phyloP scores from a whole-genome alignment of 2,797 vertebrate species.

The Notolepis coatsorum region DNA sequence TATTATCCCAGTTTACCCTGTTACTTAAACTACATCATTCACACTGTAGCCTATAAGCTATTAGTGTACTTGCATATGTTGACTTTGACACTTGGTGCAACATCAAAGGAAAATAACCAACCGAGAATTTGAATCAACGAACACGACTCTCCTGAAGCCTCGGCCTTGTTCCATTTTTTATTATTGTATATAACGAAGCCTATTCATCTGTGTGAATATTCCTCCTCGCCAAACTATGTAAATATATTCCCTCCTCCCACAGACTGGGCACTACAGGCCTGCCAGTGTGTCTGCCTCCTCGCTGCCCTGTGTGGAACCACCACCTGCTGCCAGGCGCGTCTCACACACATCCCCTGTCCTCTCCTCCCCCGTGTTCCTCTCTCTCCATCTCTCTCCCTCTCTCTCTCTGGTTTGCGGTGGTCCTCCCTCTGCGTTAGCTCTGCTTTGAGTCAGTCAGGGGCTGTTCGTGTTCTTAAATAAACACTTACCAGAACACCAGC shows the following conservation, averaged over 20 bases:
- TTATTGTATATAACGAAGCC: constrained; percentile 52
- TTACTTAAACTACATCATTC: too few species aligned
- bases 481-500: constrained; percentile 61
- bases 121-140: too few species aligned
- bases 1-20: too few species aligned
- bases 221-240: constrained; percentile 43
- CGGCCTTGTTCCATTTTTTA: too few species aligned
- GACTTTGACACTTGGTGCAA: too few species aligned
- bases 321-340: constrained; percentile 50
- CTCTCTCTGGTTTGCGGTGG: constrained; percentile 56
- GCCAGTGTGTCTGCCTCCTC: constrained; percentile 56
- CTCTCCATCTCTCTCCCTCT: constrained; percentile 3
- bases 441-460: constrained; percentile 53
- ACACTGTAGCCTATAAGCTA: too few species aligned
- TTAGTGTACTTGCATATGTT: too few species aligned
- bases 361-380: background rate
- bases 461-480: constrained; percentile 70
- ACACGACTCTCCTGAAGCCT: too few species aligned
- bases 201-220: constrained; percentile 58
- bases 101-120: too few species aligned
- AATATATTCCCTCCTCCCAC: constrained; percentile 43
- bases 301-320: constrained; percentile 56
- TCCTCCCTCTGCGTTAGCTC: constrained; percentile 66
- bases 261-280: constrained; percentile 39
- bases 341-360: constrained; percentile 62